Evolutionary conservation across 2,888 invertebrate genomes (phyloP).

Genomic region (Metellina segmentata): DNA sequence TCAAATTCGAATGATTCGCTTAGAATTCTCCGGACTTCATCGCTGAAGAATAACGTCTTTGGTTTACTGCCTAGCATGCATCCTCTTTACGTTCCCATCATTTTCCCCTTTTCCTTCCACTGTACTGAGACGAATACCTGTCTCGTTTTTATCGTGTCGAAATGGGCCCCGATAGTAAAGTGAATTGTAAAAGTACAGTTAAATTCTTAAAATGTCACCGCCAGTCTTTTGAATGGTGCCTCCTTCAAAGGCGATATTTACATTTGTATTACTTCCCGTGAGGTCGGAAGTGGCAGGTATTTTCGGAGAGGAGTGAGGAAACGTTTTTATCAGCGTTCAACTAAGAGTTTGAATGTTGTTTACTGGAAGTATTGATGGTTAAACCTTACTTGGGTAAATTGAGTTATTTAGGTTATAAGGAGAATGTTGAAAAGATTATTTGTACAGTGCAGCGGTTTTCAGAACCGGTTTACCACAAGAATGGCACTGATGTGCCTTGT

Average conservation of each 20-base stretch:
- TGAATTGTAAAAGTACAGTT: slow-evolving; percentile 20
- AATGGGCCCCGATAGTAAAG: not conserved
- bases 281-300: not conserved
- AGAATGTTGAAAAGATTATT: no score
- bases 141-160: not conserved
- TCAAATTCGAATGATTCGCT: slow-evolving; percentile 55
- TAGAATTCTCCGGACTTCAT: slow-evolving; percentile 42
- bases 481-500: no score
- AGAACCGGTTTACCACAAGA: no score
- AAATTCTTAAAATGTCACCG: not conserved
- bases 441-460: no score
- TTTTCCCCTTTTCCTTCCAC: not conserved
- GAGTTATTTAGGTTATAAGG: no score
- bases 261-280: not conserved
- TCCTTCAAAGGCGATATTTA: not conserved
- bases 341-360: not conserved
- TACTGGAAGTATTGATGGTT: no score
- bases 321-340: not conserved
- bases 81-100: slow-evolving; percentile 5
- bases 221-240: not conserved
- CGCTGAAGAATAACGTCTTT: slow-evolving; percentile 4
- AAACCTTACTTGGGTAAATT: no score
- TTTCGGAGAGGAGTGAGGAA: not conserved
- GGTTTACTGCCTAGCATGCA: slow-evolving; percentile 18
- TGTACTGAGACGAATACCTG: slow-evolving; percentile 2